A percentile compares a stretch with the other conserved stretches of the same genome.
These are phyloP conservation scores for Platanista minor DNA, from an alignment of 2,113 vertebrate genomes.

Conservation along the genomic window DNA sequence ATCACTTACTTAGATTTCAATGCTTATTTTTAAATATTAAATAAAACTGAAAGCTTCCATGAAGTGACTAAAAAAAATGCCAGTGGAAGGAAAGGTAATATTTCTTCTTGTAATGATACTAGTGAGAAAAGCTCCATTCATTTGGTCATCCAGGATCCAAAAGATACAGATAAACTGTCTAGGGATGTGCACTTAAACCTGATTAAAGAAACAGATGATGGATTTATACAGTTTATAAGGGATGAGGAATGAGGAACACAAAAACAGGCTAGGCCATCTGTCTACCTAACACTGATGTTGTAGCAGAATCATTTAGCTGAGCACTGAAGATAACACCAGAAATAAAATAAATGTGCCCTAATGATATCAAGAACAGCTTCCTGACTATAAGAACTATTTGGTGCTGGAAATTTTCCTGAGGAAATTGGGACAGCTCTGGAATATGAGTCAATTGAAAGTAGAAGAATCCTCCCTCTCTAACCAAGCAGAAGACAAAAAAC, in stretches of 20 bases:
- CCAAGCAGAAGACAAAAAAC: not conserved
- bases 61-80: not conserved
- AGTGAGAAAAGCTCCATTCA: not conserved
- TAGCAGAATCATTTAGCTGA: not conserved
- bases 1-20: not conserved
- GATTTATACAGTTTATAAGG: not conserved
- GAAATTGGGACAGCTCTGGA: not conserved
- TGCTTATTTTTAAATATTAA: not conserved
- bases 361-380: not conserved
- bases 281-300: not conserved
- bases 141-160: not conserved
- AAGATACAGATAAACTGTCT: not conserved
- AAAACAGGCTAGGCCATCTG: not conserved
- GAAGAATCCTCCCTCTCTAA: not conserved
- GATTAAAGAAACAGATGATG: not conserved
- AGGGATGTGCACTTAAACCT: not conserved
- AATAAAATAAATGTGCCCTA: not conserved
- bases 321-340: not conserved
- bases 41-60: not conserved
- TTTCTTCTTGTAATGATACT: not conserved
- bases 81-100: not conserved
- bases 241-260: not conserved
- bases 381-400: not conserved
- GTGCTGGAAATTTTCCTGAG: not conserved
- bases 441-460: not conserved